Evolutionary conservation across 2,113 vertebrate genomes (phyloP), one percentile per base, ranked within the genome.

Genomic region (Myrmophylax atrothorax): DNA sequence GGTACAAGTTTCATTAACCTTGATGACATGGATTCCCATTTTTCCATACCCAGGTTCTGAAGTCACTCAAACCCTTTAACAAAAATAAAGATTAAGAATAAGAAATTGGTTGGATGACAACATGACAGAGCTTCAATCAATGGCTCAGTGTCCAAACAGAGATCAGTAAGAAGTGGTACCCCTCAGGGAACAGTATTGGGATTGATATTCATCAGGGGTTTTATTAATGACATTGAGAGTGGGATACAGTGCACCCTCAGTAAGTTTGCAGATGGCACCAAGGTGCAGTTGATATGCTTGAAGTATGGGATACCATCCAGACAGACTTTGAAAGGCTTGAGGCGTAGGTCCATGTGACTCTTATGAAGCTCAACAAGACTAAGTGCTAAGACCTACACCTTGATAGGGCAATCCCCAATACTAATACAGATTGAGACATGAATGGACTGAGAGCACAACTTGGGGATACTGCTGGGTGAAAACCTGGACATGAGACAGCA

Each of bases 391-490:
- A 42, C 19, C 12, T 37, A 12, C 10, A 28, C 25, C 19, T 69
- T 7, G 6, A 1, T 40, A 4, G 9, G 8, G 9, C 8, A 74
- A 46, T 12, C 2, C 3, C 10, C 5, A n/a, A 2, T 31, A 67
- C 37, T 19, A 56, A 16, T 29, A 59, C 7, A 40, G 47, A 22
- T 12, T 33, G 20, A 15, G 31, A 37, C 2, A 15, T 50, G 14
- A 78, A 55, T 7, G 5, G 13, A 25, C 35, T 74, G 33, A 62
- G 7, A 84, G 6, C 4, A 40, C 40, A 40, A 38, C 26, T 28
- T 47, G 15, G 31, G 42, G 9, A 20, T n/a, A n/a, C 2, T 53
- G 33, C 8, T 42, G 20, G 29, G 53, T 28, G 31, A 67, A 84
- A 76, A 72, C 2, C 6, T 53, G 3, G 3, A 17, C 9, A 22